Evolutionary conservation across 2,113 vertebrate genomes (phyloP), one percentile per base, ranked within the genome.

Genomic region (Cichladusa arquata): DNA sequence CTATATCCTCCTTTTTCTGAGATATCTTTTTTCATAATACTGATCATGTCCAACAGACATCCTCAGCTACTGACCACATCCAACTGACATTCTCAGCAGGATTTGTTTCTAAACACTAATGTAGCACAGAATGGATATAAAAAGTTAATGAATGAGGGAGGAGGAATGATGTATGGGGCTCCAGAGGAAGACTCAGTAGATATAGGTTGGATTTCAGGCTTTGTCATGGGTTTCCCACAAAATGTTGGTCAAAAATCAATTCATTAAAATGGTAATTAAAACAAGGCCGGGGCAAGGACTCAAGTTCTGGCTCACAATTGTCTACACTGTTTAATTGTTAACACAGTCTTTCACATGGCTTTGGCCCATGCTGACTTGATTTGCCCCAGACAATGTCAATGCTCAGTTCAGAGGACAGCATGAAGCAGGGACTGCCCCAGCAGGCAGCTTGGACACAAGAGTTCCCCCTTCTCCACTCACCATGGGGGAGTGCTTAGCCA

Each of bases 191-290:
- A 90, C 33, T 79, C 44, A 84, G 56, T 9, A 94, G 80, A 86
- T 94, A 94, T 14, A 95, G 76, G 38, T 84, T 93, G 69, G n/a
- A 79, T 93, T 93, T 83, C 86, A 93, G 67, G 53, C 31, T 86
- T 92, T 88, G 67, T 86, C 64, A 64, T 29, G 28, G 31, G 17
- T 74, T 96, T 94, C 61, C 82, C 88, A 90, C 40, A 90, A 84
- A 88, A 74, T 71, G 57, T 66, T 92, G 48, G 65, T 60, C 60
- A 94, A 94, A 93, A 88, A 54, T 79, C 6, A 2, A 33, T 86
- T 83, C 53, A 87, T 79, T 82, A 25, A 88, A 90, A 67, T 65
- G 18, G 34, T 93, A 95, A 96, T 92, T 95, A 88, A 95, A 97
- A 95, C 67, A 95, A 93, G 72, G 9, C 76, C 31, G 71, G 31